These are phyloP conservation scores for Percopsis transmontana DNA, from an alignment of 2,113 vertebrate genomes.

Conservation along the genomic window DNA sequence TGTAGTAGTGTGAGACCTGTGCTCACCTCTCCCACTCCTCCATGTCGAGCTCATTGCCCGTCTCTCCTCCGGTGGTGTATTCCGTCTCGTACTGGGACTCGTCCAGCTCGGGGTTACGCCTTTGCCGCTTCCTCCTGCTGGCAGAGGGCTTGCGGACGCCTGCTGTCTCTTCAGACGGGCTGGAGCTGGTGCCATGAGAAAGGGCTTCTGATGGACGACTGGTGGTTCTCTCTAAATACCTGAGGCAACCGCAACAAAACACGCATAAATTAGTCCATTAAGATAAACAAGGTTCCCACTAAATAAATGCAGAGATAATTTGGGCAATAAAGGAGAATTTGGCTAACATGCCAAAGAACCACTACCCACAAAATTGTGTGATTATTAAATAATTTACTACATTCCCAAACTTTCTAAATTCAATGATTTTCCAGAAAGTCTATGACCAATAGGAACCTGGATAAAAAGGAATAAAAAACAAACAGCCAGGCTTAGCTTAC, in stretches of 20 bases:
- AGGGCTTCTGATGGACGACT: constrained; percentile 55
- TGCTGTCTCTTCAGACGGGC: constrained; percentile 70
- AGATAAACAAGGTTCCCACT: neutral
- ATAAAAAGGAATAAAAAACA: too few relatives aligned
- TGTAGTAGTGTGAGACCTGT: constrained; percentile 20
- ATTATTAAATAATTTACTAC: too few relatives aligned
- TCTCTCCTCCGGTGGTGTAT: constrained; percentile 87
- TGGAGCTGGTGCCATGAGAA: constrained; percentile 70
- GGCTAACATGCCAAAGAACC: neutral
- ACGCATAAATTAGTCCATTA: neutral
- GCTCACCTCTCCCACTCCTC: constrained; percentile 81
- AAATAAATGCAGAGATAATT: too few relatives aligned
- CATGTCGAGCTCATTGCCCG: constrained; percentile 77
- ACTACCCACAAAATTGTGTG: too few relatives aligned
- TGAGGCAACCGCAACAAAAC: constrained; percentile 32
- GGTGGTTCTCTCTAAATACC: constrained; percentile 66
- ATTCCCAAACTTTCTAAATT: too few relatives aligned
- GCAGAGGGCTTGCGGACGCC: constrained; percentile 67
- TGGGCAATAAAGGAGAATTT: too few relatives aligned
- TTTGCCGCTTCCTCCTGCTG: constrained; percentile 72
- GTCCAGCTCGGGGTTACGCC: constrained; percentile 79
- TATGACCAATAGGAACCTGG: too few relatives aligned
- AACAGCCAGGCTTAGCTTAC: too few relatives aligned
- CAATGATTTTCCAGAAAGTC: too few relatives aligned
- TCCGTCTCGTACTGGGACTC: constrained; percentile 89